These are phyloP conservation scores for Cosmia pyralina DNA, from an alignment of 2,888 invertebrate genomes.

Conservation along the genomic window DNA sequence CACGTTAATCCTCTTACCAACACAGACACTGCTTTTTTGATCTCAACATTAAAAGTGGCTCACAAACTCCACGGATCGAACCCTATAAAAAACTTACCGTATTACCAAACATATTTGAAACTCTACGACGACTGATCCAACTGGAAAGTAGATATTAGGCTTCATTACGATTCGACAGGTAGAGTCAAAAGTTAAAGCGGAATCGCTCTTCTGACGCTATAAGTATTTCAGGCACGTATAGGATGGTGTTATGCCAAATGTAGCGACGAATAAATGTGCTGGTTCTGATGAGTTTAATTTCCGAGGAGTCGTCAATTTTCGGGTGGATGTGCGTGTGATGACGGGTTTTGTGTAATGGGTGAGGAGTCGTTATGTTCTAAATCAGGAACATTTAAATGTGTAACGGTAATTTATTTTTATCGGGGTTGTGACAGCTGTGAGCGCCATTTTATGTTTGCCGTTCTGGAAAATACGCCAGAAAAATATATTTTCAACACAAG, in stretches of 20 bases:
- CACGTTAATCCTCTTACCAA: constrained; percentile 16
- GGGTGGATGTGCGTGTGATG: constrained; percentile 20
- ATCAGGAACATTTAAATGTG: constrained; percentile 18
- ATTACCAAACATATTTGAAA: constrained; percentile 66
- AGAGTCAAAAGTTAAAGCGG: constrained; percentile 79
- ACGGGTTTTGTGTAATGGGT: constrained; percentile 17
- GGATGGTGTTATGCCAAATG: constrained; percentile 74
- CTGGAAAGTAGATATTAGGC: constrained; percentile 70
- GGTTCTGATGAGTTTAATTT: constrained; percentile 60
- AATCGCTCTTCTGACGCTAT: constrained; percentile 70
- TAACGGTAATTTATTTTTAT: constrained; percentile 11
- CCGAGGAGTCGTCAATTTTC: constrained; percentile 45
- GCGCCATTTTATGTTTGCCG: background rate
- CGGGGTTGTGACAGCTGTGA: background rate
- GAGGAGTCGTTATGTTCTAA: background rate
- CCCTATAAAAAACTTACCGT: constrained; percentile 59
- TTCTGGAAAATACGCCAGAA: background rate
- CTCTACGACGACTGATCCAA: constrained; percentile 61
- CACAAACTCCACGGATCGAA: constrained; percentile 42
- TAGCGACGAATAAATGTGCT: constrained; percentile 50
- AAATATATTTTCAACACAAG: background rate
- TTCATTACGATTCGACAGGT: constrained; percentile 82
- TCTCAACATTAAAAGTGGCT: constrained; percentile 42
- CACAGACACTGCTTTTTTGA: constrained; percentile 18
- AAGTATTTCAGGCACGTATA: constrained; percentile 79